phyloP scores from a whole-genome alignment of 2,797 vertebrate genomes.

The Typhlichthys subterraneus region DNA sequence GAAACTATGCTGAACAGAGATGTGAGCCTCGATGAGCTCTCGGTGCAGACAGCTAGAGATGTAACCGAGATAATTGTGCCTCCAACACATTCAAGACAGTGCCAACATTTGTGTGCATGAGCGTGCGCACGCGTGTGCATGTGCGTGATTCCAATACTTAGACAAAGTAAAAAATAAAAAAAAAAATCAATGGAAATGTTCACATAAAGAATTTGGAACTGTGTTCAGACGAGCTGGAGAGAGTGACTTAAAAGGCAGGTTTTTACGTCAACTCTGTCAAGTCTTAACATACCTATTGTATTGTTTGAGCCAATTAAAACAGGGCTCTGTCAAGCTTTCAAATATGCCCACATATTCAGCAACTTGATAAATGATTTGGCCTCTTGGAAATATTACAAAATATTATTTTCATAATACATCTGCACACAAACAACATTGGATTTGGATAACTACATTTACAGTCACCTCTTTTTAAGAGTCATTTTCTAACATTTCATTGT shows the following conservation, averaged over 20 bases:
- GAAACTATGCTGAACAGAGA: background rate
- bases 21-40: constrained; percentile 19
- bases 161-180: constrained; percentile 19
- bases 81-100: background rate
- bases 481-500: too few relatives aligned
- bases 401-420: constrained; percentile 10
- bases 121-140: constrained; percentile 35
- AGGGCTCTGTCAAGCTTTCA: constrained; percentile 31
- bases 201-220: constrained; percentile 38
- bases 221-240: constrained; percentile 19
- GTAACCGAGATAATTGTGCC: constrained; percentile 15
- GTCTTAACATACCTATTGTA: constrained; percentile 33
- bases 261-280: constrained; percentile 40
- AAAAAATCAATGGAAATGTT: constrained; percentile 3
- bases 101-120: background rate
- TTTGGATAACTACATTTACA: background rate
- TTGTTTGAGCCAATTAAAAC: constrained; percentile 29
- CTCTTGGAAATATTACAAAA: constrained; percentile 21
- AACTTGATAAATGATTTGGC: constrained; percentile 31
- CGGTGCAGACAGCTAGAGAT: constrained; percentile 30
- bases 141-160: constrained; percentile 45
- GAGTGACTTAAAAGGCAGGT: constrained; percentile 11
- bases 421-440: background rate
- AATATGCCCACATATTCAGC: constrained; percentile 36
- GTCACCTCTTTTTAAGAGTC: background rate